Evolutionary conservation across 2,888 invertebrate genomes (phyloP).

Genomic region (Drosophila fulvimacula): DNA sequence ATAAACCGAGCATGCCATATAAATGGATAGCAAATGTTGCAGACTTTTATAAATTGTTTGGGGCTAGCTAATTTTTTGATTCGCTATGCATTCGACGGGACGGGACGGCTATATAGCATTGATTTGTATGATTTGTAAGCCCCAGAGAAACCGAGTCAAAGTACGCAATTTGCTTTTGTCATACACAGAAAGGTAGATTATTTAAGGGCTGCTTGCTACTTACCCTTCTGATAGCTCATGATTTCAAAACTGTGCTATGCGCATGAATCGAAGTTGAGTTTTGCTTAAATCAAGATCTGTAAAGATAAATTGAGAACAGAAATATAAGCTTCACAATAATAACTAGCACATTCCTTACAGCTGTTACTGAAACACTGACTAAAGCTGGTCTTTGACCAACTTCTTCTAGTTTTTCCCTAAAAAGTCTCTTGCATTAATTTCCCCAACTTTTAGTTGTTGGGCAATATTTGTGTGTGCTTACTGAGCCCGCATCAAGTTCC

Average conservation of each 20-base stretch:
- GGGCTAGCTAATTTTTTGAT: conserved; percentile 37
- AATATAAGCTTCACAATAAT: background rate
- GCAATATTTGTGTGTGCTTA: conserved; percentile 60
- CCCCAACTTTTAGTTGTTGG: conserved; percentile 56
- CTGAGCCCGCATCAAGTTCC: conserved; percentile 60
- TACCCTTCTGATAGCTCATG: conserved; percentile 85
- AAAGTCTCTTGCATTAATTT: conserved; percentile 60
- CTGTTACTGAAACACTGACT: background rate
- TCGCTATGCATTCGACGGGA: conserved; percentile 38
- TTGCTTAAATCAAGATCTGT: conserved; percentile 45
- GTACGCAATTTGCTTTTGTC: conserved; percentile 50
- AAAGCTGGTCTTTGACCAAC: too few species aligned
- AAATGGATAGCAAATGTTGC: conserved; percentile 45
- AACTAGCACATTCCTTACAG: background rate
- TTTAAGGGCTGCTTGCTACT: conserved; percentile 50
- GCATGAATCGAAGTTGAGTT: conserved; percentile 49
- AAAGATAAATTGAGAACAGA: conserved; percentile 30
- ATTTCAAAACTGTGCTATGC: conserved; percentile 58
- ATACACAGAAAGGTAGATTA: conserved; percentile 48
- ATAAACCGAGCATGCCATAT: conserved; percentile 40
- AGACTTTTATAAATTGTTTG: conserved; percentile 68
- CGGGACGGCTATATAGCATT: conserved; percentile 23
- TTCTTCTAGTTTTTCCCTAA: too few species aligned
- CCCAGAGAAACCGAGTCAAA: background rate
- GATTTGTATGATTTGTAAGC: conserved; percentile 47